A percentile compares a stretch with the other conserved stretches of the same genome.
Conservation (phyloP, 2,888 invertebrate species). For the Phyllotreta striolata region DNA sequence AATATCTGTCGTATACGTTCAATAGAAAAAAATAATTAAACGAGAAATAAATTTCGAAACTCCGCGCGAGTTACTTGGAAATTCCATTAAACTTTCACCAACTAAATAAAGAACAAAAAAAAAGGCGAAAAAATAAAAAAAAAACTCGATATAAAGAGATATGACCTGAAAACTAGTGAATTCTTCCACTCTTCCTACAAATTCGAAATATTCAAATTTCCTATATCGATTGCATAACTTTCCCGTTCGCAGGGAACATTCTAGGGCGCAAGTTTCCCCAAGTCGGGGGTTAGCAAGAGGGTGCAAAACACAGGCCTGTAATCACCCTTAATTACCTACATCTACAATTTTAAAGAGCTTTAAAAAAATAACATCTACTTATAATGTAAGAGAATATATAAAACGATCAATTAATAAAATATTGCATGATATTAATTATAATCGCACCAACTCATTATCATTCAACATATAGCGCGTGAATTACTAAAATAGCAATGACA, state of each 20-base stretch:
- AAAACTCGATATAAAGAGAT: conserved; percentile 41
- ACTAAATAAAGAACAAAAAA: conserved; percentile 21
- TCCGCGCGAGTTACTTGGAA: conserved; percentile 22
- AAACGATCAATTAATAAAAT: too few species aligned
- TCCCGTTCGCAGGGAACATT: conserved; percentile 36
- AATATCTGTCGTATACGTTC: conserved; percentile 19
- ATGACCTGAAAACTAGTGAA: conserved; percentile 45
- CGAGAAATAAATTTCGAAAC: conserved; percentile 35
- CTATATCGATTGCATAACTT: conserved; percentile 56
- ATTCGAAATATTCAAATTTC: conserved; percentile 55
- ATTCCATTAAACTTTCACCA: conserved; percentile 43
- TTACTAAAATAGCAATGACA: too few species aligned
- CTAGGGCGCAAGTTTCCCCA: conserved; percentile 43
- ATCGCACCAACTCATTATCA: too few species aligned
- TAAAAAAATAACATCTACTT: too few species aligned
- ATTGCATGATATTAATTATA: too few species aligned
- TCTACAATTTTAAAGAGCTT: too few species aligned
- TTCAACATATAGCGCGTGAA: too few species aligned
- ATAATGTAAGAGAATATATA: too few species aligned
- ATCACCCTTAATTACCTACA: not conserved
- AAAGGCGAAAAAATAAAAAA: too few species aligned
- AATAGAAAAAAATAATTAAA: conserved; percentile 29
- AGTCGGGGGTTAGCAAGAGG: conserved; percentile 24
- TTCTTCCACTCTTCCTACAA: conserved; percentile 44
- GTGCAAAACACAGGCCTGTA: conserved; percentile 6